phyloP scores from a whole-genome alignment of 1,140 invertebrate genomes.

The Phocides pigmalion region DNA sequence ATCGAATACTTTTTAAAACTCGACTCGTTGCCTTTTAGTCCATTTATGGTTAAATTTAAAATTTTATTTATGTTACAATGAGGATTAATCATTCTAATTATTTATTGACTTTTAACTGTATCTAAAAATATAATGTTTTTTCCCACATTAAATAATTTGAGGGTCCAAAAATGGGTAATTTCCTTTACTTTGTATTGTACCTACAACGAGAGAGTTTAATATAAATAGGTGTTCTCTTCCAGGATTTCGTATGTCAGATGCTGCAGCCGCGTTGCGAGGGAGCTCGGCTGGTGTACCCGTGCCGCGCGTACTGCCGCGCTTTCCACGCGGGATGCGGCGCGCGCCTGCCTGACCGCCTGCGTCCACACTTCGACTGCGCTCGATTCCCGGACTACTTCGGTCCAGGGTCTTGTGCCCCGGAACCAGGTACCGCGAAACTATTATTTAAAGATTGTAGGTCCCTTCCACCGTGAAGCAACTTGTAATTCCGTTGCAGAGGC shows the following conservation, averaged over 20 bases:
- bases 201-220: conserved; percentile 13
- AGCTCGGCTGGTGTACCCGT: conserved; percentile 87
- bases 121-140: too few species aligned
- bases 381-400: conserved; percentile 91
- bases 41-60: too few species aligned
- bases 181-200: not conserved
- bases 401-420: conserved; percentile 88
- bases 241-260: conserved; percentile 93
- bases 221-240: conserved; percentile 53
- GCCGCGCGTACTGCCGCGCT: conserved; percentile 92
- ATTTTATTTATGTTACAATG: too few species aligned
- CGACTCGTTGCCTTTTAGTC: too few species aligned
- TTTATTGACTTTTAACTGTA: too few species aligned
- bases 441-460: too few species aligned
- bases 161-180: too few species aligned
- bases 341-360: conserved; percentile 88
- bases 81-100: too few species aligned
- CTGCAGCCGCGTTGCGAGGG: conserved; percentile 90
- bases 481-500: too few species aligned
- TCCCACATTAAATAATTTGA: too few species aligned
- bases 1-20: too few species aligned
- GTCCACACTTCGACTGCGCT: conserved; percentile 90
- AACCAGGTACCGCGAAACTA: conserved; percentile 85
- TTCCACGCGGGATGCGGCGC: conserved; percentile 93
- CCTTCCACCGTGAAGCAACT: too few species aligned